phyloP scores from a whole-genome alignment of 2,797 vertebrate genomes.

The Odontamblyopus lacepedii region DNA sequence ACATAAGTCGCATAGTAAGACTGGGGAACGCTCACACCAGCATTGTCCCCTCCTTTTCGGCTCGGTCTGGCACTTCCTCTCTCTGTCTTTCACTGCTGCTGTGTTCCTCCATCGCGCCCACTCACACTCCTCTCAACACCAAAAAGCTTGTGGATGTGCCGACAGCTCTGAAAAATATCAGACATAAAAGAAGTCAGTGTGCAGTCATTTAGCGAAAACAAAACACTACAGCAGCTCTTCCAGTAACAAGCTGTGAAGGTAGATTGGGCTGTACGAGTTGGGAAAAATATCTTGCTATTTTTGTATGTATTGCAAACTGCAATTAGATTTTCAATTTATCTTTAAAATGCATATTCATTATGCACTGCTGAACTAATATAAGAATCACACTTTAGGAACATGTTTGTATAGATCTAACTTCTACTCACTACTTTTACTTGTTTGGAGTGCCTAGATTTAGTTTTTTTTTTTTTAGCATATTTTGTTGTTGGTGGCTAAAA shows the following conservation, averaged over 20 bases:
- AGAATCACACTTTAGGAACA: no score
- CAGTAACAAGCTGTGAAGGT: background rate
- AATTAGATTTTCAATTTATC: no score
- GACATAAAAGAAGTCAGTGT: slow-evolving; percentile 21
- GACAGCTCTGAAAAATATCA: slow-evolving; percentile 31
- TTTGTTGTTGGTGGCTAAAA: no score
- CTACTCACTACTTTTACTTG: no score
- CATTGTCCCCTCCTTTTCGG: slow-evolving; percentile 55
- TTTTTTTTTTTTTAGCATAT: no score
- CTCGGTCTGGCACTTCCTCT: slow-evolving; percentile 62
- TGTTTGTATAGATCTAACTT: no score
- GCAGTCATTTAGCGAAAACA: background rate
- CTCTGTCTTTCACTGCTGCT: slow-evolving; percentile 35
- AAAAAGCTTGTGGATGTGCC: slow-evolving; percentile 48
- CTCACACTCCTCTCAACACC: slow-evolving; percentile 27
- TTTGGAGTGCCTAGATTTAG: no score
- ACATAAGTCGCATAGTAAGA: slow-evolving; percentile 81
- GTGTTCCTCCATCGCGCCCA: slow-evolving; percentile 15
- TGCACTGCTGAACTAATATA: no score
- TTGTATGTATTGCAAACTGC: no score
- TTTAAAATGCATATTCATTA: no score
- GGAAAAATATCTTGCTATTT: no score
- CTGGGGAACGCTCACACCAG: slow-evolving; percentile 64
- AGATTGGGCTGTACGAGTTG: no score
- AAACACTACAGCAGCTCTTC: slow-evolving; percentile 4